These are phyloP conservation scores for Rattus rattus DNA, from an alignment of 2,113 vertebrate species.

Conservation along the genomic window DNA sequence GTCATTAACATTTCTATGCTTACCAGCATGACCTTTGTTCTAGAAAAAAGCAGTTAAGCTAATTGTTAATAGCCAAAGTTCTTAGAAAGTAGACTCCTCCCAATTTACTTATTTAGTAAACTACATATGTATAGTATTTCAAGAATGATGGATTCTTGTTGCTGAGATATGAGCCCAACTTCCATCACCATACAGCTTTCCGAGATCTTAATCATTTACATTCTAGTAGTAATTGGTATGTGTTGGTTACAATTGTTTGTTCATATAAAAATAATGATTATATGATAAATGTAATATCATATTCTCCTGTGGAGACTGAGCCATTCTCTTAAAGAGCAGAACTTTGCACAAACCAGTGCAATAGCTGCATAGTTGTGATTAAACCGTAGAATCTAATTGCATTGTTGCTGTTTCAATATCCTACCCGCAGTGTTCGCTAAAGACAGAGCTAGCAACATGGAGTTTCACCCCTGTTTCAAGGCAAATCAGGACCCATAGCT, in stretches of 20 bases:
- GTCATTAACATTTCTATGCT: neutral
- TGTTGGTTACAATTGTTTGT: neutral
- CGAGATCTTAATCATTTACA: neutral
- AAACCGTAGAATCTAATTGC: neutral
- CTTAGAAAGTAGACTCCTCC: neutral
- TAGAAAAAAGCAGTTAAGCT: neutral
- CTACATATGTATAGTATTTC: neutral
- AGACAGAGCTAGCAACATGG: neutral
- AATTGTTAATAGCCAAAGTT: neutral
- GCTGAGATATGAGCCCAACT: neutral
- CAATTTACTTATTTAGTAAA: constrained; percentile 13
- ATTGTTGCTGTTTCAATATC: neutral
- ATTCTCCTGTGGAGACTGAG: neutral
- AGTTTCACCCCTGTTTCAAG: neutral
- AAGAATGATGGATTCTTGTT: neutral
- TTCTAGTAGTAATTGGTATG: neutral
- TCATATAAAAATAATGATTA: neutral
- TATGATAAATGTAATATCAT: neutral
- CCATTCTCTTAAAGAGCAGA: neutral
- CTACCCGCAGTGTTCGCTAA: neutral
- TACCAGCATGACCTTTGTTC: neutral
- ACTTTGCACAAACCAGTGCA: neutral
- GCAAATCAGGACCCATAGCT: neutral
- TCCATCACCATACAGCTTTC: neutral
- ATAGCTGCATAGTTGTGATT: neutral